These are phyloP conservation scores for Microplitis manilae DNA, from an alignment of 2,888 invertebrate species.

Conservation along the genomic window DNA sequence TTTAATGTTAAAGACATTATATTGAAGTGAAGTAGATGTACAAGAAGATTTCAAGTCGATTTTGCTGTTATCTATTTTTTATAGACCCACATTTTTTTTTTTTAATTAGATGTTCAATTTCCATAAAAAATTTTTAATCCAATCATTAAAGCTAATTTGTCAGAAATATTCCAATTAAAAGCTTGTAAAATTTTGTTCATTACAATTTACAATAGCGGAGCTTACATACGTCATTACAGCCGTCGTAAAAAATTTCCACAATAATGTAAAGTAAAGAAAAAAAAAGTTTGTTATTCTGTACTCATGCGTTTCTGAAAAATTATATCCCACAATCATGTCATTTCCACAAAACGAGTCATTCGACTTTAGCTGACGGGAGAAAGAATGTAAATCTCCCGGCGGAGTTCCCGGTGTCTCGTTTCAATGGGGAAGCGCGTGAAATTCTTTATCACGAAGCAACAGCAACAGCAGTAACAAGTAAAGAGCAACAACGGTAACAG, in stretches of 20 bases:
- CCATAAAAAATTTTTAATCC: not conserved
- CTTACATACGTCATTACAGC: not conserved
- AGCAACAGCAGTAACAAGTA: conserved; percentile 32
- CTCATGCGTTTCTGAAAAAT: not conserved
- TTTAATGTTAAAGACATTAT: not conserved
- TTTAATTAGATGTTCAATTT: not conserved
- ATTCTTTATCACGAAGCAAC: conserved; percentile 44
- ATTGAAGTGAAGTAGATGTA: not conserved
- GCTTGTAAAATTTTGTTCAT: not conserved
- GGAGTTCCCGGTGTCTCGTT: conserved; percentile 5
- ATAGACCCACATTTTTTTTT: too few species aligned
- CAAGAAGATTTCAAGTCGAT: not conserved
- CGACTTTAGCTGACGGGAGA: conserved; percentile 13
- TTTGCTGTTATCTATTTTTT: too few species aligned
- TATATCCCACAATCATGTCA: conserved; percentile 9
- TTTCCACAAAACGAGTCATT: conserved; percentile 5
- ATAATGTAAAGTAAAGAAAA: not conserved
- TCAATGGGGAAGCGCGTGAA: conserved; percentile 22
- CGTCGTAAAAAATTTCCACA: not conserved
- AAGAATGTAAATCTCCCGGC: conserved; percentile 22
- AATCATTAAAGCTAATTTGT: not conserved
- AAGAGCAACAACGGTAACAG: conserved; percentile 27
- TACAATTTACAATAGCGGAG: not conserved
- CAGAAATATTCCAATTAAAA: not conserved
- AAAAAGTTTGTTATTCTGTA: not conserved